phyloP scores from a whole-genome alignment of 2,888 invertebrate genomes.

The Nezara viridula region DNA sequence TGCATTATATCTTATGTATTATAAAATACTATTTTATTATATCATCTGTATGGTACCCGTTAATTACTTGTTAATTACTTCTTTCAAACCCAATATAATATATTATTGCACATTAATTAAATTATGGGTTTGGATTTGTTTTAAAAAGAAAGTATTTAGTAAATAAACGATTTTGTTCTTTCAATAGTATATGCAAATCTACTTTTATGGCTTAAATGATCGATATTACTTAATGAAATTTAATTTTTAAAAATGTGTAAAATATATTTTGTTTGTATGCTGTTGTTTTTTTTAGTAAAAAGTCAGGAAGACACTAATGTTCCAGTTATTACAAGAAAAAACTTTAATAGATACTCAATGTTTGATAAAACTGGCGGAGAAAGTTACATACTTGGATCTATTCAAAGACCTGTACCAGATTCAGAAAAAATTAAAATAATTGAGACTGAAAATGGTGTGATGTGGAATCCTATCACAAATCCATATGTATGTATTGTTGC shows the following conservation, averaged over 20 bases:
- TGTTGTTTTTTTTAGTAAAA: slow-evolving; percentile 52
- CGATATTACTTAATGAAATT: no score
- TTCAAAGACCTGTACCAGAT: slow-evolving; percentile 79
- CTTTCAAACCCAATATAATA: no score
- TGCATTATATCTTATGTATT: no score
- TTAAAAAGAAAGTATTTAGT: no score
- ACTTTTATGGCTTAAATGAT: no score
- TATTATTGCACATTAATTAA: no score
- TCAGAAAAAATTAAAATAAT: slow-evolving; percentile 80
- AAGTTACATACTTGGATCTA: slow-evolving; percentile 86
- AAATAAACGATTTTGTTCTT: no score
- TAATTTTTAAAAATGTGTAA: neutral
- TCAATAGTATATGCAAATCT: no score
- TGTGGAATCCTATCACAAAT: slow-evolving; percentile 82
- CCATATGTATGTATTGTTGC: slow-evolving; percentile 89
- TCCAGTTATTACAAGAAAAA: slow-evolving; percentile 75
- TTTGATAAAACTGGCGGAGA: slow-evolving; percentile 93
- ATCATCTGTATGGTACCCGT: no score
- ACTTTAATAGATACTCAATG: slow-evolving; percentile 84
- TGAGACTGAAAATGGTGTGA: slow-evolving; percentile 78
- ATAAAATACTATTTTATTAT: no score
- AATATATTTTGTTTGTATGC: neutral
- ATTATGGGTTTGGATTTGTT: no score
- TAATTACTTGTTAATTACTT: no score
- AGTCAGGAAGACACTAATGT: slow-evolving; percentile 43